Evolutionary conservation across 2,797 vertebrate genomes (phyloP).

Genomic region (Loris lydekkerianus): DNA sequence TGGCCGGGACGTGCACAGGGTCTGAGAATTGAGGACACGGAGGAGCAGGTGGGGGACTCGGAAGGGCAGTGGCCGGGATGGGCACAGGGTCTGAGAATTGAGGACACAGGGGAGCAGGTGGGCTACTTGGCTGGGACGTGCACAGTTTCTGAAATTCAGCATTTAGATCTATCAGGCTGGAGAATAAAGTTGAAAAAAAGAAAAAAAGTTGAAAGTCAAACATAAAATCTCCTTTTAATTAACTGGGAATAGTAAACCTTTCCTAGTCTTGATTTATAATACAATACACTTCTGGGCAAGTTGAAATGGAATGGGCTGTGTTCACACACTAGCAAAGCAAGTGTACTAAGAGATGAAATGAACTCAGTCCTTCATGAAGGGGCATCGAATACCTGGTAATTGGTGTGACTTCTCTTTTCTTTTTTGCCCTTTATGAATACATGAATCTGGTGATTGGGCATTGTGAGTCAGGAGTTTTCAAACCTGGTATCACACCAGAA

Average conservation of each 20-base stretch:
- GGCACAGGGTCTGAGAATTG: background rate
- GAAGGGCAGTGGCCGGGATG: background rate
- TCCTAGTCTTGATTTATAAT: constrained; percentile 58
- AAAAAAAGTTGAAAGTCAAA: constrained; percentile 52
- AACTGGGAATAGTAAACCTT: background rate
- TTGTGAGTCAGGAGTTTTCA: background rate
- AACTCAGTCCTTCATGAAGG: constrained; percentile 61
- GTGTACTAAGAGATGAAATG: constrained; percentile 57
- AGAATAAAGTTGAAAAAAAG: background rate
- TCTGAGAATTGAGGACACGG: background rate
- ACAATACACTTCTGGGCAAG: constrained; percentile 1
- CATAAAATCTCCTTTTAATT: constrained; percentile 22
- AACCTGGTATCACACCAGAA: background rate
- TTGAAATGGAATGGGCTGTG: constrained; percentile 27
- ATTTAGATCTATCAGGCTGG: background rate
- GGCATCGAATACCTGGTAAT: constrained; percentile 56
- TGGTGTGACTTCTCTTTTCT: constrained; percentile 26
- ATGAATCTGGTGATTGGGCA: constrained; percentile 11
- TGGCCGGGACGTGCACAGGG: background rate
- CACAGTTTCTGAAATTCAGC: background rate
- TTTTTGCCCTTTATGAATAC: constrained; percentile 43
- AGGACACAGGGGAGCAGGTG: too few species aligned
- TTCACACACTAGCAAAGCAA: constrained; percentile 68
- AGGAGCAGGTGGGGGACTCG: background rate
- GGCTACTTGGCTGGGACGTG: background rate